Evolutionary conservation across 92 coral and sea anemone genomes (phyloP).

Genomic region (Epizoanthus stellaris): DNA sequence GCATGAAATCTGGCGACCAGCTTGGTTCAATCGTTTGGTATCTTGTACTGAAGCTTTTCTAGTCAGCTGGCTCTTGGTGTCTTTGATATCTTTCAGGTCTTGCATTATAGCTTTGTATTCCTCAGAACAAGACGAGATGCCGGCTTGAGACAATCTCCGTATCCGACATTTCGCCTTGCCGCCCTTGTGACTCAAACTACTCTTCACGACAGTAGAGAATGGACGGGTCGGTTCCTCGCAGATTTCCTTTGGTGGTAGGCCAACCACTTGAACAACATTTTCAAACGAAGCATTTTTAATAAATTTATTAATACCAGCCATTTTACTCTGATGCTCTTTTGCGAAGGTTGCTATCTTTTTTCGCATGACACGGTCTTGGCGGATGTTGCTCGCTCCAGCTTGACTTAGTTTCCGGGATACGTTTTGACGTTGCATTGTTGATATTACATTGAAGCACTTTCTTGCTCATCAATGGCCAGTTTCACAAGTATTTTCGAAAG

Average conservation of each 20-base stretch:
- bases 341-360: constrained; percentile 6
- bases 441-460: constrained; percentile 12
- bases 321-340: background rate
- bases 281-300: background rate
- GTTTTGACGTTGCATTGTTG: constrained; percentile 15
- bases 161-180: constrained; percentile 1
- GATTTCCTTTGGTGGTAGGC: background rate
- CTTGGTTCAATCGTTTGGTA: background rate
- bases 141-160: constrained; percentile 42
- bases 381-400: background rate
- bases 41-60: background rate
- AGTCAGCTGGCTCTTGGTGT: background rate
- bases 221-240: background rate
- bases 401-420: constrained; percentile 22
- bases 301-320: background rate
- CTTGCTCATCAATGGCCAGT: constrained; percentile 5
- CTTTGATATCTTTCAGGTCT: constrained; percentile 26
- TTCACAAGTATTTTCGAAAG: constrained; percentile 18
- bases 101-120: constrained; percentile 47
- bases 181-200: background rate
- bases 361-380: constrained; percentile 14
- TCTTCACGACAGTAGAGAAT: background rate
- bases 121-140: constrained; percentile 52
- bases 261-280: background rate
- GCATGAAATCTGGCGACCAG: constrained; percentile 37